These are phyloP conservation scores for Burhinus bistriatus DNA, from an alignment of 2,113 vertebrate species.

Conservation along the genomic window DNA sequence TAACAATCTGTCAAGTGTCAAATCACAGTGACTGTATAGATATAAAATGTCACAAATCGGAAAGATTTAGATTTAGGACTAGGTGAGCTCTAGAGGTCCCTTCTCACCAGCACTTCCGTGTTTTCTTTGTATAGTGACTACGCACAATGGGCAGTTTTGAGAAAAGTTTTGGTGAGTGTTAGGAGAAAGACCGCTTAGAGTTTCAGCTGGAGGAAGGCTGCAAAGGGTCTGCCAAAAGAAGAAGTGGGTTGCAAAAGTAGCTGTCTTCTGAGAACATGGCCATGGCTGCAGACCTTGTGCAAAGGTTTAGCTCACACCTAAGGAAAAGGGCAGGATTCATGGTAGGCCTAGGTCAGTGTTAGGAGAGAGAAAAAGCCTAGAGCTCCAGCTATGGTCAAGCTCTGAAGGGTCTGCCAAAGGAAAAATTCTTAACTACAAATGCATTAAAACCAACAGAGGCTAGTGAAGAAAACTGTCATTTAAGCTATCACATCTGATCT, in stretches of 20 bases:
- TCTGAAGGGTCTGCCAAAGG: neutral
- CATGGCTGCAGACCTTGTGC: neutral
- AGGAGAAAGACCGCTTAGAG: neutral
- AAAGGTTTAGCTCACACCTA: neutral
- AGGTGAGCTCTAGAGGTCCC: neutral
- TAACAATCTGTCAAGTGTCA: neutral
- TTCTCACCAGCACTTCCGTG: neutral
- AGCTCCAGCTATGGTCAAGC: neutral
- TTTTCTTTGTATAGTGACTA: neutral
- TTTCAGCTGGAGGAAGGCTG: neutral
- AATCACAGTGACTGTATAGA: neutral
- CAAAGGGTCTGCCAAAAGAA: neutral
- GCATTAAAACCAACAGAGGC: neutral
- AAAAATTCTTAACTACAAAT: neutral
- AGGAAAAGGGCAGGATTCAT: neutral
- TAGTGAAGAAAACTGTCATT: neutral
- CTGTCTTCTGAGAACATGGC: neutral
- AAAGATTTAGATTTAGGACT: neutral
- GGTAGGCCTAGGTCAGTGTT: neutral
- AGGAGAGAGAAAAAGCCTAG: neutral
- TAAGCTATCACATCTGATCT: neutral
- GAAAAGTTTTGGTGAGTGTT: neutral
- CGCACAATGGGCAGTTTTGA: neutral
- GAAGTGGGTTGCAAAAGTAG: neutral
- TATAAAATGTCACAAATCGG: neutral